Evolutionary conservation across 2,113 vertebrate species (phyloP), one percentile per base, ranked within the genome.

Genomic region (Campylorhamphus procurvoides): DNA sequence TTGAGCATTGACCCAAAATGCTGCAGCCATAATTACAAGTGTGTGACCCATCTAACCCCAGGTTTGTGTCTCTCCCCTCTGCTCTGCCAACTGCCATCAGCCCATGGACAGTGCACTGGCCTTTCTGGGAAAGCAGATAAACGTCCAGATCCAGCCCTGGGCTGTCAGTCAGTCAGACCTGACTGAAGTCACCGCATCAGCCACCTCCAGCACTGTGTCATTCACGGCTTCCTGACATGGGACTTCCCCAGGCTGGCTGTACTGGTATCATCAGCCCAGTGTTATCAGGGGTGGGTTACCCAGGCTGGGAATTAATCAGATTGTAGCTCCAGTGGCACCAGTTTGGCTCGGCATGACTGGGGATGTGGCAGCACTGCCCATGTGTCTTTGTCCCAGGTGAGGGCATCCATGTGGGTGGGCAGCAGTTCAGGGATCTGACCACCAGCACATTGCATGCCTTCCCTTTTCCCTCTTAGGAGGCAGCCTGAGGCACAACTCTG

Each of bases 41-140:
- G 52, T 44, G 8, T 19, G 60, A 49, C 35, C 59, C 4, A 24
- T 35, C 56, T 58, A 44, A 74, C 12, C 53, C 28, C 80, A 23
- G n/a, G 76, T 46, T 33, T 39, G 55, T 49, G 53, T 27, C 49
- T 74, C 22, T 87, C 28, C 55, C 29, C 42, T 42, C 4, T 35
- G 42, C 16, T 4, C 69, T 52, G 71, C 69, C 40, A 17, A 69
- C 47, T 75, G 52, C n/a, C 84, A 87, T 18, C 66, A 39, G 47
- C 56, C 82, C n/a, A 6, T 1, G 22, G 87, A 81, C n/a, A 53
- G 50, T 37, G 37, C 37, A 12, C 27, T 66, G 64, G 71, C 60
- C 82, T 58, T 96, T 68, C 55, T 80, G 85, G 88, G 59, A 42
- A 31, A 46, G 73, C 49, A 63, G 92, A 95, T 83, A n/a, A 87